Evolutionary conservation across 2,113 vertebrate genomes (phyloP).

Genomic region (Crotalus tigris): DNA sequence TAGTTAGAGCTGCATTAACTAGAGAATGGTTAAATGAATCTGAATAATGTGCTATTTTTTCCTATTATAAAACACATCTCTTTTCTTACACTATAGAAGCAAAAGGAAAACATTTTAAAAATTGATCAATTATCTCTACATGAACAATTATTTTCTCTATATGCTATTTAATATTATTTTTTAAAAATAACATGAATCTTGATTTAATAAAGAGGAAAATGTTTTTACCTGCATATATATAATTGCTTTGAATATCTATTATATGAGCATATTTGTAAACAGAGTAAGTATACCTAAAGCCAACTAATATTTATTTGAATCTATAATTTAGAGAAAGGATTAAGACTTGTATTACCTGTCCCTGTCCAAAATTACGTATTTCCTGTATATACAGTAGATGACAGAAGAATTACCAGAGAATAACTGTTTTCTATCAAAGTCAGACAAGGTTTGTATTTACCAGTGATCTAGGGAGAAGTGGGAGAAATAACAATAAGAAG

Average conservation of each 20-base stretch:
- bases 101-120: neutral
- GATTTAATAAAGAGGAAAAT: neutral
- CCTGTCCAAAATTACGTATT: neutral
- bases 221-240: neutral
- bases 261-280: neutral
- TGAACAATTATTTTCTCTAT: neutral
- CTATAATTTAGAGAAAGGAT: neutral
- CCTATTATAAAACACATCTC: neutral
- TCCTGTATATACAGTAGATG: neutral
- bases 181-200: neutral
- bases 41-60: neutral
- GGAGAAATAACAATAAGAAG: constrained; percentile 6
- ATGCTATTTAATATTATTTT: neutral
- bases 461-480: neutral
- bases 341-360: neutral
- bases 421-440: constrained; percentile 19
- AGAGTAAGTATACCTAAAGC: neutral
- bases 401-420: neutral
- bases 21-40: neutral
- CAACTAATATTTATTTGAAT: neutral
- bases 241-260: neutral
- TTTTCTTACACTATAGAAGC: neutral
- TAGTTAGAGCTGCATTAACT: neutral
- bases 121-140: neutral
- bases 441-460: neutral